phyloP scores from a whole-genome alignment of 2,797 vertebrate genomes.

The Melanotaenia pygmaea region DNA sequence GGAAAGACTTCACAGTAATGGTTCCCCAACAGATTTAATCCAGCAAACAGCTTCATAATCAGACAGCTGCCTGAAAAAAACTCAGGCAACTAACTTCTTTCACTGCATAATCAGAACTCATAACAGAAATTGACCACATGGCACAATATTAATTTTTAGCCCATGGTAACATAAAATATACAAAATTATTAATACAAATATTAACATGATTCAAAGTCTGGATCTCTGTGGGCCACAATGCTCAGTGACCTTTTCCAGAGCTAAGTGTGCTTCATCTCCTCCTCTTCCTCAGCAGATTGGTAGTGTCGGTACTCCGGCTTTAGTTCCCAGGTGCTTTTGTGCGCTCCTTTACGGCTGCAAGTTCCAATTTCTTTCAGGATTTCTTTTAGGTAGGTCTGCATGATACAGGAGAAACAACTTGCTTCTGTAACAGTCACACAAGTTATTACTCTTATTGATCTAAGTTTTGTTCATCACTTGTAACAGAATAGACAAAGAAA shows the following conservation, averaged over 20 bases:
- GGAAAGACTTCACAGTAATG: too few relatives aligned
- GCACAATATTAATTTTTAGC: too few relatives aligned
- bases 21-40: conserved; percentile 3
- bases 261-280: conserved; percentile 83
- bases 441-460: too few relatives aligned
- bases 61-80: not conserved
- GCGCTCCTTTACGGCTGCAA: conserved; percentile 93
- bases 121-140: not conserved
- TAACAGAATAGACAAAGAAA: too few relatives aligned
- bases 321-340: conserved; percentile 97
- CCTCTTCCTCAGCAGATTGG: conserved; percentile 81
- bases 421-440: too few relatives aligned
- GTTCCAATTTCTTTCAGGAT: conserved; percentile 93
- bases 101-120: not conserved
- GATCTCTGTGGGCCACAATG: not conserved
- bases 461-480: too few relatives aligned
- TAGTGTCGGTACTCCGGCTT: conserved; percentile 95
- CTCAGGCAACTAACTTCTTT: not conserved
- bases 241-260: not conserved
- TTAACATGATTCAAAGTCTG: not conserved
- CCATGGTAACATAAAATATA: not conserved
- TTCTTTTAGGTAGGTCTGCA: conserved; percentile 93
- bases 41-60: not conserved
- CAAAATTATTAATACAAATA: not conserved
- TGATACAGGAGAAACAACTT: conserved; percentile 7